Percentiles rank a stretch among this genome's conserved stretches.
These are phyloP conservation scores for Grapholita molesta DNA, from an alignment of 1,140 invertebrate genomes.

Conservation along the genomic window DNA sequence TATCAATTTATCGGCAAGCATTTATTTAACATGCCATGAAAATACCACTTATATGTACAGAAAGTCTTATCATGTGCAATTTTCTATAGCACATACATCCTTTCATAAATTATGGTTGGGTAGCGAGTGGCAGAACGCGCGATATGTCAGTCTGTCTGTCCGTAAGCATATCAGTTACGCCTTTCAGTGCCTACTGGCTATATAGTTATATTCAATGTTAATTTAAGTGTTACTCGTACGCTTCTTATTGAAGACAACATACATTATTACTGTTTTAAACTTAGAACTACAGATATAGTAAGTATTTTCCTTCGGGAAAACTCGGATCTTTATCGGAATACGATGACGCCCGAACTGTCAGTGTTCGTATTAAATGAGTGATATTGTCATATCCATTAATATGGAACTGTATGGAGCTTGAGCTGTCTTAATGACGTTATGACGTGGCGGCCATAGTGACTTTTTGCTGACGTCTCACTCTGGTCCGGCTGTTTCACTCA, in stretches of 20 bases:
- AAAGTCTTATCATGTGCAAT: not conserved
- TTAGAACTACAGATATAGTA: no score
- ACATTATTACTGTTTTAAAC: not conserved
- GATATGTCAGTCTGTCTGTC: slow-evolving; percentile 16
- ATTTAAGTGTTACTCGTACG: not conserved
- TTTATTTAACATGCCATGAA: slow-evolving; percentile 16
- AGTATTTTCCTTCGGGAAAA: no score
- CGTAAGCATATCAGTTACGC: not conserved
- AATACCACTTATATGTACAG: not conserved
- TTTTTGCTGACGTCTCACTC: no score
- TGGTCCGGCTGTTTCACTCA: no score
- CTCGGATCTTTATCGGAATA: no score
- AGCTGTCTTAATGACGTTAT: no score
- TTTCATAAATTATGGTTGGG: not conserved
- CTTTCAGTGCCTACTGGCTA: not conserved
- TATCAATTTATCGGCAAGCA: slow-evolving; percentile 17
- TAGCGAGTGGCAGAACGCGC: slow-evolving; percentile 4
- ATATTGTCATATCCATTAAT: no score
- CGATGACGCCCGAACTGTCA: no score
- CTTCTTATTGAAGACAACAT: not conserved
- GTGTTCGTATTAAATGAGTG: no score
- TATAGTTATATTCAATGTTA: not conserved
- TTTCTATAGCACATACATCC: not conserved
- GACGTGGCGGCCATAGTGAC: no score
- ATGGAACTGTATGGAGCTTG: no score